phyloP scores from a whole-genome alignment of 2,888 invertebrate species.

The Epinotia bilunana region DNA sequence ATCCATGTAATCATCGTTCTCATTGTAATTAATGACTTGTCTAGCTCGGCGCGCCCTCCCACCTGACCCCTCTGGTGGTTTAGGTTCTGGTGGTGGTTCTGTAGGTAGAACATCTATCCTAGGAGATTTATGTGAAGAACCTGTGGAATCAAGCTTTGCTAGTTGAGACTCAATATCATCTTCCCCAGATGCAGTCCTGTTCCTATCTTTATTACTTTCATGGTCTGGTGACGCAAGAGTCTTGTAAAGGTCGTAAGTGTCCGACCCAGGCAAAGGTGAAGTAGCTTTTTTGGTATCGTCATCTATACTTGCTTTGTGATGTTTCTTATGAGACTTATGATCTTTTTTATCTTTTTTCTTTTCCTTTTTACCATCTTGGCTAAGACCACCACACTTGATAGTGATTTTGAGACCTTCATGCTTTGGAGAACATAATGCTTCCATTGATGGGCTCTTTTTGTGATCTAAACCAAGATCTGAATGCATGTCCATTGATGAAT shows the following conservation, averaged over 20 bases:
- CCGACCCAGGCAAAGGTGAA: constrained; percentile 82
- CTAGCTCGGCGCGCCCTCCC: constrained; percentile 79
- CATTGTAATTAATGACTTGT: constrained; percentile 82
- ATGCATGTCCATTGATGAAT: constrained; percentile 79
- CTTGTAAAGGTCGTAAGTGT: constrained; percentile 80
- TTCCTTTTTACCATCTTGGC: constrained; percentile 74
- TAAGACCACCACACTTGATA: constrained; percentile 76
- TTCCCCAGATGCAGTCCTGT: constrained; percentile 54
- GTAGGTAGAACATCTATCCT: constrained; percentile 67
- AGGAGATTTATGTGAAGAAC: constrained; percentile 62
- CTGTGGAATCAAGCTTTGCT: constrained; percentile 69
- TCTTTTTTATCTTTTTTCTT: constrained; percentile 82
- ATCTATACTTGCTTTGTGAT: constrained; percentile 69
- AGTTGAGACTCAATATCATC: constrained; percentile 75
- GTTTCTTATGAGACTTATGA: constrained; percentile 80
- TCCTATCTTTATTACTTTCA: constrained; percentile 64
- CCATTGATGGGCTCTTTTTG: constrained; percentile 75
- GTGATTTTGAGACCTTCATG: constrained; percentile 82
- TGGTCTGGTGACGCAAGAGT: constrained; percentile 79
- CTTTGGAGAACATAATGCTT: constrained; percentile 79
- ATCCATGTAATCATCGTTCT: constrained; percentile 83
- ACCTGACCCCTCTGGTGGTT: constrained; percentile 68
- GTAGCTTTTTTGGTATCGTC: constrained; percentile 73
- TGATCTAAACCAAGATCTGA: constrained; percentile 74
- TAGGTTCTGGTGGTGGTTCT: constrained; percentile 74